Conservation (phyloP, 2,888 invertebrate species). For the Palloptera scutellata region DNA sequence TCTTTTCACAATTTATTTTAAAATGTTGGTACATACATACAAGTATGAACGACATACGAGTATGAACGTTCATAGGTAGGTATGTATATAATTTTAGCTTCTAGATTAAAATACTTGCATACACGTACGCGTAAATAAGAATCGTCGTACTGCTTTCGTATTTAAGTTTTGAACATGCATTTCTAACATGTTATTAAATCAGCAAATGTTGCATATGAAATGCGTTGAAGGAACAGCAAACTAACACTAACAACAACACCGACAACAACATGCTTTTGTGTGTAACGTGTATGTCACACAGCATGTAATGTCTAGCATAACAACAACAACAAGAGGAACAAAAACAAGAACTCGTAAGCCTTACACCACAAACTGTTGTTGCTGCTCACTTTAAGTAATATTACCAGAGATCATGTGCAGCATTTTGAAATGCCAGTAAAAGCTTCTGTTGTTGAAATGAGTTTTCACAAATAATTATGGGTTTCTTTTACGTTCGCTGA, state of each 20-base stretch:
- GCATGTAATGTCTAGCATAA: constrained; percentile 27
- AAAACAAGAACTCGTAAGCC: background rate
- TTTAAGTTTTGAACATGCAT: constrained; percentile 8
- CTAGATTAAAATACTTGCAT: constrained; percentile 8
- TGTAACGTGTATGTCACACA: constrained; percentile 22
- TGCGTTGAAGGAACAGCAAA: background rate
- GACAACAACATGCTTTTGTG: background rate
- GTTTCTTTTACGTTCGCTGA: background rate
- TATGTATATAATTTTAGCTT: background rate
- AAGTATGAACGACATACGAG: too few relatives aligned
- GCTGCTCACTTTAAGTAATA: background rate
- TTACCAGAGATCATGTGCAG: background rate
- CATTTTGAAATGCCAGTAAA: constrained; percentile 14
- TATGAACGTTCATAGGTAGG: background rate
- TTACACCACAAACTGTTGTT: background rate
- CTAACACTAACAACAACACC: background rate
- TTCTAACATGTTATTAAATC: constrained; percentile 26
- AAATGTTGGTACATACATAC: constrained; percentile 1
- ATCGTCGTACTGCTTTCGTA: background rate
- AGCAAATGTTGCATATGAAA: constrained; percentile 12
- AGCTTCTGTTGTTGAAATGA: constrained; percentile 22
- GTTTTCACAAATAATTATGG: constrained; percentile 27
- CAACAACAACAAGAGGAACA: constrained; percentile 12
- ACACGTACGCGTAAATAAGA: background rate
- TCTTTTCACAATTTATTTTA: constrained; percentile 20